Conservation (phyloP, 2,888 invertebrate species). For the Dascillus cervinus region DNA sequence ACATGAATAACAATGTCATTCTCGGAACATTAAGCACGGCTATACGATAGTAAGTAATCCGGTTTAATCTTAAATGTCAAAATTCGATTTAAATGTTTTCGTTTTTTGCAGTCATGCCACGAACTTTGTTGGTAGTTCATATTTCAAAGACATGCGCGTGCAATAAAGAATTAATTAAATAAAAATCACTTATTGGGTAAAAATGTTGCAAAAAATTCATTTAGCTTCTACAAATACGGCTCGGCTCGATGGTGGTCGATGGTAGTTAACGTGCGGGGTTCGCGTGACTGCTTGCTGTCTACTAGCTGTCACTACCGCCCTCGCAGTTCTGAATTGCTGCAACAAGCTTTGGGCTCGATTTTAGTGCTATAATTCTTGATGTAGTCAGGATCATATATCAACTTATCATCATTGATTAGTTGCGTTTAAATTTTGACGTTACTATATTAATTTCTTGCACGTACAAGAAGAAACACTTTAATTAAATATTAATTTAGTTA, state of each 20-base stretch:
- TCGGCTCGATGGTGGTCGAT: constrained; percentile 3
- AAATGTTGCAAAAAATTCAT: too few species aligned
- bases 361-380: constrained; percentile 28
- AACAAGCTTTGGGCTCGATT: constrained; percentile 20
- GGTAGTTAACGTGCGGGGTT: constrained; percentile 11
- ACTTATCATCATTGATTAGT: constrained; percentile 32
- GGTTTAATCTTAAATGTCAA: constrained; percentile 23
- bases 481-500: too few species aligned
- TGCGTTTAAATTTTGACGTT: constrained; percentile 25
- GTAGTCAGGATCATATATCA: constrained; percentile 28
- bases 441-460: constrained; percentile 24
- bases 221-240: too few species aligned
- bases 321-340: constrained; percentile 15
- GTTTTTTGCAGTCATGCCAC: too few species aligned
- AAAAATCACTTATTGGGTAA: too few species aligned
- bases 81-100: constrained; percentile 15
- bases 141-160: too few species aligned
- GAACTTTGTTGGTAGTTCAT: too few species aligned
- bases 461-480: too few species aligned
- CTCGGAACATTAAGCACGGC: constrained; percentile 33
- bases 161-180: too few species aligned
- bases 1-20: constrained; percentile 36
- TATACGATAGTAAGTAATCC: constrained; percentile 23
- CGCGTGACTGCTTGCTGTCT: constrained; percentile 24
- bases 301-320: constrained; percentile 20